Evolutionary conservation across 2,888 invertebrate species (phyloP).

Genomic region (Tachystola acroxantha): DNA sequence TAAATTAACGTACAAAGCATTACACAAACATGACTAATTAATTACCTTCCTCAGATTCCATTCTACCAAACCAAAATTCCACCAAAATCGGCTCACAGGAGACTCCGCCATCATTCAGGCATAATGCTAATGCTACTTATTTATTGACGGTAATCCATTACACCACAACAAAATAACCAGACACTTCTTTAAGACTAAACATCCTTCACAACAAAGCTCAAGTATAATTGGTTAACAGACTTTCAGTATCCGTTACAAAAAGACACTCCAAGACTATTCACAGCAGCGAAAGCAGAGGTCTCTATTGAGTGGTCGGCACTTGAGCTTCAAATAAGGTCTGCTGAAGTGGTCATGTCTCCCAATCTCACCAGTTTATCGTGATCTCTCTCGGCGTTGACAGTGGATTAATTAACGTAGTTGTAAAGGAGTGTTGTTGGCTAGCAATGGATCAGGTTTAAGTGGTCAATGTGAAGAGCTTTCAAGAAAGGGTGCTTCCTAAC

Average conservation of each 20-base stretch:
- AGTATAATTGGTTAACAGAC: conserved; percentile 20
- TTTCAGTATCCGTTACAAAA: conserved; percentile 7
- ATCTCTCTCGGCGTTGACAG: conserved; percentile 28
- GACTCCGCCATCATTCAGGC: conserved; percentile 43
- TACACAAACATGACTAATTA: conserved; percentile 42
- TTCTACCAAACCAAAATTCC: conserved; percentile 39
- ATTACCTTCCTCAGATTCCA: conserved; percentile 33
- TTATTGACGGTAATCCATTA: conserved; percentile 66
- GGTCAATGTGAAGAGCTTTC: conserved; percentile 41
- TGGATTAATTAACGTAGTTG: conserved; percentile 41
- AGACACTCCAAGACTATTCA: conserved; percentile 18
- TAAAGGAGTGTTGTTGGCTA: conserved; percentile 29
- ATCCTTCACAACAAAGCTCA: conserved; percentile 20
- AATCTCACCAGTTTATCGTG: conserved; percentile 37
- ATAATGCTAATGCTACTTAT: conserved; percentile 58
- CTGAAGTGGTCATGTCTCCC: conserved; percentile 63
- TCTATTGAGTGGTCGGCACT: conserved; percentile 30
- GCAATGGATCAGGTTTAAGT: conserved; percentile 33
- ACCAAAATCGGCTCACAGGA: conserved; percentile 59
- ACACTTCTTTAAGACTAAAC: conserved; percentile 14
- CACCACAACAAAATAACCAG: conserved; percentile 26
- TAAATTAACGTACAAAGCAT: conserved; percentile 24
- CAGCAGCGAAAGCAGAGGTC: conserved; percentile 25
- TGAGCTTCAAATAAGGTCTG: conserved; percentile 56
- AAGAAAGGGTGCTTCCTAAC: conserved; percentile 48